A percentile compares a stretch with the other conserved stretches of the same genome.
phyloP scores from a whole-genome alignment of 1,140 invertebrate genomes.

The Antheraea pernyi region DNA sequence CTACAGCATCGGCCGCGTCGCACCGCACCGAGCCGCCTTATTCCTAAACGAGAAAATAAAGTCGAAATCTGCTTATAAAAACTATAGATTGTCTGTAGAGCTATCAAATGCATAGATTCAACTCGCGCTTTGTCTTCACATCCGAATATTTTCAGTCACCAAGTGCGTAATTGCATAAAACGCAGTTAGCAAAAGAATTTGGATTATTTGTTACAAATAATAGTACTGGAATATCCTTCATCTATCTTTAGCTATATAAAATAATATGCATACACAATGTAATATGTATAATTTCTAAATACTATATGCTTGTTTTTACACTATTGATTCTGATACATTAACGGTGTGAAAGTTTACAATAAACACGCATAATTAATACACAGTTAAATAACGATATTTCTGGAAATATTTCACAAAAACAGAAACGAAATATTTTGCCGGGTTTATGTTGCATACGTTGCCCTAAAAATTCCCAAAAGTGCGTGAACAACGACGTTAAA shows the following conservation, averaged over 20 bases:
- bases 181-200: background rate
- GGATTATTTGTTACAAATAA: background rate
- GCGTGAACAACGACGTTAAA: constrained; percentile 70
- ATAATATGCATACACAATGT: background rate
- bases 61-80: constrained; percentile 69
- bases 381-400: constrained; percentile 20
- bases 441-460: background rate
- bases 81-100: constrained; percentile 27
- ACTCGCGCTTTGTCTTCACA: constrained; percentile 37
- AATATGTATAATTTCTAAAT: background rate
- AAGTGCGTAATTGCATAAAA: too few relatives aligned
- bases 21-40: background rate
- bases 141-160: background rate
- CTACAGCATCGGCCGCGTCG: constrained; percentile 15
- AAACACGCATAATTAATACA: constrained; percentile 20
- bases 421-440: background rate
- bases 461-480: constrained; percentile 72
- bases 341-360: background rate
- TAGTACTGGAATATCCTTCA: background rate
- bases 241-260: background rate
- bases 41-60: constrained; percentile 53
- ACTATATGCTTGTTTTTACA: too few relatives aligned
- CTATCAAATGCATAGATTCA: constrained; percentile 71
- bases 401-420: background rate
- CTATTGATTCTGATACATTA: background rate